phyloP scores from a whole-genome alignment of 2,797 vertebrate genomes.

The Sus cebifrons region DNA sequence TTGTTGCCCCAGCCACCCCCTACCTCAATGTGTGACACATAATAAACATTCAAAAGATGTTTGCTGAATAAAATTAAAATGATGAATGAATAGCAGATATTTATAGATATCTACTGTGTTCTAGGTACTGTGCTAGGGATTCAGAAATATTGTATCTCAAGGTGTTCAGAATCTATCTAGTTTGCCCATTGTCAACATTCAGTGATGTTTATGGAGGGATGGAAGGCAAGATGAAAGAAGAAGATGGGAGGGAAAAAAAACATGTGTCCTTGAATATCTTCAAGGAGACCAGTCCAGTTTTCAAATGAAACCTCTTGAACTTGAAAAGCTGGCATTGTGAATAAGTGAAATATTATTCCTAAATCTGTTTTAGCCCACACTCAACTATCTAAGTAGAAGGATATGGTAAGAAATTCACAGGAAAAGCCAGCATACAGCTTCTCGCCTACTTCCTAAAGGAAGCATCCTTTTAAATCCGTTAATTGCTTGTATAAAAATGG shows the following conservation, averaged over 20 bases:
- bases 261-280: not conserved
- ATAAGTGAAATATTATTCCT: conserved; percentile 53
- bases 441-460: not conserved
- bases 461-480: conserved; percentile 15
- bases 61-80: conserved; percentile 26
- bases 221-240: not conserved
- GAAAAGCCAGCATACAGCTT: not conserved
- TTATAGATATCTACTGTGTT: not conserved
- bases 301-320: conserved; percentile 13
- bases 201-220: not conserved
- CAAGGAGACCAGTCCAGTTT: not conserved
- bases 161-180: not conserved
- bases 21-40: not conserved
- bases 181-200: not conserved
- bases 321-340: conserved; percentile 16
- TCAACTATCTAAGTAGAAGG: not conserved
- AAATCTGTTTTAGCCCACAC: not conserved
- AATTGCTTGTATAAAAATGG: conserved; percentile 16
- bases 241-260: not conserved
- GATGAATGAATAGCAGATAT: not conserved
- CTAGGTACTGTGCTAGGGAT: not conserved
- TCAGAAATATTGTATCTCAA: not conserved
- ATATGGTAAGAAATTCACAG: conserved; percentile 42
- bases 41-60: conserved; percentile 6
- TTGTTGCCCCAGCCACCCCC: no score